Conservation (phyloP, 2,888 invertebrate genomes). For the Agonopterix heracliana region DNA sequence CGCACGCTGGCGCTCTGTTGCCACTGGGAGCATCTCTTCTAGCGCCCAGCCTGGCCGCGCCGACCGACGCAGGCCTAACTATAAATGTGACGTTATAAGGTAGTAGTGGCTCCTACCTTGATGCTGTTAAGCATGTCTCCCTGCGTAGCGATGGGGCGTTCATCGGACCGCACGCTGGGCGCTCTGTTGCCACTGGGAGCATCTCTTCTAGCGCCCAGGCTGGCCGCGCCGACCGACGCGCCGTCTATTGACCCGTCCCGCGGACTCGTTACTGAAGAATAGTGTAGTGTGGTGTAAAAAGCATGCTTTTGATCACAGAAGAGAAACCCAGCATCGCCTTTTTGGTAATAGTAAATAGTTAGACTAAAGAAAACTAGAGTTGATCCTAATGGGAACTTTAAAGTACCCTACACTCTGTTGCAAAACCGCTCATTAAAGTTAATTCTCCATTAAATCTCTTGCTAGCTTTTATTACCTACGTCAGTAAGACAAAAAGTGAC, state of each 20-base stretch:
- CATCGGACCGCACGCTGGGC: conserved; percentile 59
- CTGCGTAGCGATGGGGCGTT: conserved; percentile 65
- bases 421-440: no score
- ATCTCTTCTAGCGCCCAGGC: conserved; percentile 50
- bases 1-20: conserved; percentile 48
- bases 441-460: no score
- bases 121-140: conserved; percentile 77
- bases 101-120: conserved; percentile 38
- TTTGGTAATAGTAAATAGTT: no score
- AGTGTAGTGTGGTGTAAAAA: not conserved
- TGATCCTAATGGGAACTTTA: no score
- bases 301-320: no score
- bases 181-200: conserved; percentile 42
- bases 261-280: conserved; percentile 21
- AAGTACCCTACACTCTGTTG: no score
- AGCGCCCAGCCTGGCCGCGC: conserved; percentile 54
- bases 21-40: conserved; percentile 43
- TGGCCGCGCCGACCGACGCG: conserved; percentile 44
- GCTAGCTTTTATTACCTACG: no score
- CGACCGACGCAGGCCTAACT: conserved; percentile 26
- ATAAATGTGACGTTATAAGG: no score
- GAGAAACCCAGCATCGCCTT: no score
- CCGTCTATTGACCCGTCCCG: conserved; percentile 45
- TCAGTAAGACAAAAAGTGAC: no score
- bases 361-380: no score